Conservation (phyloP, 1,140 invertebrate species). For the Aphelinus certus region DNA sequence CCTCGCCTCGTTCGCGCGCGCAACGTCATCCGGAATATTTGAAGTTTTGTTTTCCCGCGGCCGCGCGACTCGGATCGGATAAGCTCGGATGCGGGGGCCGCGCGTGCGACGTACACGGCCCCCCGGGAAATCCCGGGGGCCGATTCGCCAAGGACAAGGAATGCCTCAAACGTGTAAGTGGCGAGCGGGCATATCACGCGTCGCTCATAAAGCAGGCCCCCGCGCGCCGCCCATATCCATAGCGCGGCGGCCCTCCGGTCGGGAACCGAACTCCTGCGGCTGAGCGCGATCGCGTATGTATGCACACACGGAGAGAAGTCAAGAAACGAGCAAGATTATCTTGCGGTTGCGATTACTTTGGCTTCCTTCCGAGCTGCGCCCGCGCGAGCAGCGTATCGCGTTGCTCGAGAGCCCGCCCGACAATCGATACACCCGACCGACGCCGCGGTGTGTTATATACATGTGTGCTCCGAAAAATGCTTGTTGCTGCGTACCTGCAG, state of each 20-base stretch:
- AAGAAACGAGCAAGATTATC: conserved; percentile 59
- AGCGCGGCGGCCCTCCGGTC: neutral
- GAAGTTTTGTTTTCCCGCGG: too few species aligned
- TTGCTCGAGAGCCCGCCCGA: conserved; percentile 41
- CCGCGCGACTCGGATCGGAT: too few species aligned
- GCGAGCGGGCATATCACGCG: conserved; percentile 1
- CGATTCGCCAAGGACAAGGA: neutral
- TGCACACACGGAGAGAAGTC: neutral
- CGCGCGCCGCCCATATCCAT: neutral
- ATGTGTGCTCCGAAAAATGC: neutral
- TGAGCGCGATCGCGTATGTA: neutral
- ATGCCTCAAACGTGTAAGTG: neutral
- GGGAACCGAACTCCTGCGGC: conserved; percentile 44
- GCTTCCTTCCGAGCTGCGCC: conserved; percentile 55
- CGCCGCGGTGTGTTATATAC: too few species aligned
- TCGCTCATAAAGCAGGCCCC: conserved; percentile 22
- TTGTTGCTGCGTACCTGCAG: neutral
- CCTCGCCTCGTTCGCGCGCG: too few species aligned
- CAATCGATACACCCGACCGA: conserved; percentile 13
- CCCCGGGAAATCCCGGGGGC: too few species aligned
- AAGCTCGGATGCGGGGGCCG: too few species aligned
- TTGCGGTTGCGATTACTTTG: conserved; percentile 63
- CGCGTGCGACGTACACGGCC: too few species aligned
- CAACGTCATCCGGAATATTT: too few species aligned
- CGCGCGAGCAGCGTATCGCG: conserved; percentile 49